Evolutionary conservation across 2,113 vertebrate species (phyloP).

Genomic region (Polypterus senegalus): DNA sequence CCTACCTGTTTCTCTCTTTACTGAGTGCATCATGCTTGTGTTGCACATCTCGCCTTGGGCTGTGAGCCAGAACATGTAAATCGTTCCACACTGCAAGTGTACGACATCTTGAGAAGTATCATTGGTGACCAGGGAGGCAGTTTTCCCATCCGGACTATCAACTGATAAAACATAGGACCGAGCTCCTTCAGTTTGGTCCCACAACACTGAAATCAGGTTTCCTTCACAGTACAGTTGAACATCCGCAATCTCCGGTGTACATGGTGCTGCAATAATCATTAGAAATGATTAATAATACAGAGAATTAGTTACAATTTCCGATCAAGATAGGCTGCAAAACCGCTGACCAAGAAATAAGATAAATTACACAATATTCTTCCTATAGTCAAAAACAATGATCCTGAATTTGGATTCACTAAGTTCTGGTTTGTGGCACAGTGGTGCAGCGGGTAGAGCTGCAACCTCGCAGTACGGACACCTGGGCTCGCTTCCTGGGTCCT

Average conservation of each 20-base stretch:
- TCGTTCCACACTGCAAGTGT: constrained; percentile 32
- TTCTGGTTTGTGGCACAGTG: too few relatives aligned
- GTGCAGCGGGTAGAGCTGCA: too few relatives aligned
- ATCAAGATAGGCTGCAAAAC: too few relatives aligned
- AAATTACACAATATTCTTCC: too few relatives aligned
- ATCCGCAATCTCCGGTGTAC: constrained; percentile 34
- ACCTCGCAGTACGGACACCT: too few relatives aligned
- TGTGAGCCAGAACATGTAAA: constrained; percentile 21
- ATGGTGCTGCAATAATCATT: constrained; percentile 33
- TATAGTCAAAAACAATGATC: too few relatives aligned
- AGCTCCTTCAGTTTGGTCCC: constrained; percentile 30
- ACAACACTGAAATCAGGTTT: constrained; percentile 40
- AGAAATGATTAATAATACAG: neutral
- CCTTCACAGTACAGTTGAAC: constrained; percentile 30
- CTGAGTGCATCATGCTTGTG: constrained; percentile 27
- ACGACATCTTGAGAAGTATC: constrained; percentile 24
- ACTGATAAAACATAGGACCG: constrained; percentile 32
- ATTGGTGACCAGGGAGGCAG: constrained; percentile 18
- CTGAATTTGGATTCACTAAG: too few relatives aligned
- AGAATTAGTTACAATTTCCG: too few relatives aligned
- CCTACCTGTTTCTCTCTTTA: constrained; percentile 37
- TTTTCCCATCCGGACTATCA: constrained; percentile 8
- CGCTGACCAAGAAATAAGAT: too few relatives aligned
- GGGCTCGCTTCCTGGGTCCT: too few relatives aligned
- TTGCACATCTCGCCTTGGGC: constrained; percentile 34